Evolutionary conservation across 2,888 invertebrate species (phyloP).

Genomic region (Volucella inflata): DNA sequence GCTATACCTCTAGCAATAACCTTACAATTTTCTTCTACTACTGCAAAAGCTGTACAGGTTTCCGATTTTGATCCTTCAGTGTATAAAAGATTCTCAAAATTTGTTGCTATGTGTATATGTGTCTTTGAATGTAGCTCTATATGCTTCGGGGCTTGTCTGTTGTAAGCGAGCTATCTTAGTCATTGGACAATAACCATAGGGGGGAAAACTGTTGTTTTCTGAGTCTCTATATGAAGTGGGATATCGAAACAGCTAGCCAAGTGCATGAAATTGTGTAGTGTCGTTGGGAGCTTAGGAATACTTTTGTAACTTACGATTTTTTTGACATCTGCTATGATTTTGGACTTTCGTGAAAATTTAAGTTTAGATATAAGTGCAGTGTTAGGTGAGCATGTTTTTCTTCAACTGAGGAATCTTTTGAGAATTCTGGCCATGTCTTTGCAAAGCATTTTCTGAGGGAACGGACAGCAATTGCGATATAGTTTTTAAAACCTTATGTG

Average conservation of each 20-base stretch:
- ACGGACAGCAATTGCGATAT: no score
- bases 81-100: neutral
- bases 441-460: no score
- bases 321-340: neutral
- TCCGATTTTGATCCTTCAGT: neutral
- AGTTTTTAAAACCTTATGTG: no score
- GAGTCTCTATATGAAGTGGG: neutral
- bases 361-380: neutral
- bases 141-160: neutral
- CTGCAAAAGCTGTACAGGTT: neutral
- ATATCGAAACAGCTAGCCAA: neutral
- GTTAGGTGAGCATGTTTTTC: no score
- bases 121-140: neutral
- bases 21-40: neutral
- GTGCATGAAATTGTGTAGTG: neutral
- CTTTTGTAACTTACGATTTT: neutral
- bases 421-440: no score
- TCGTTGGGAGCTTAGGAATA: neutral
- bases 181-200: slow-evolving; percentile 3
- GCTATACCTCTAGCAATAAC: neutral
- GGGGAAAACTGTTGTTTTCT: neutral
- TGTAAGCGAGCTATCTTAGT: neutral
- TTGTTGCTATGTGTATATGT: neutral
- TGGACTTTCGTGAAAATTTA: neutral
- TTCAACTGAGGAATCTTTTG: no score